phyloP scores from a whole-genome alignment of 1,140 invertebrate species.

The Triops longicaudatus region DNA sequence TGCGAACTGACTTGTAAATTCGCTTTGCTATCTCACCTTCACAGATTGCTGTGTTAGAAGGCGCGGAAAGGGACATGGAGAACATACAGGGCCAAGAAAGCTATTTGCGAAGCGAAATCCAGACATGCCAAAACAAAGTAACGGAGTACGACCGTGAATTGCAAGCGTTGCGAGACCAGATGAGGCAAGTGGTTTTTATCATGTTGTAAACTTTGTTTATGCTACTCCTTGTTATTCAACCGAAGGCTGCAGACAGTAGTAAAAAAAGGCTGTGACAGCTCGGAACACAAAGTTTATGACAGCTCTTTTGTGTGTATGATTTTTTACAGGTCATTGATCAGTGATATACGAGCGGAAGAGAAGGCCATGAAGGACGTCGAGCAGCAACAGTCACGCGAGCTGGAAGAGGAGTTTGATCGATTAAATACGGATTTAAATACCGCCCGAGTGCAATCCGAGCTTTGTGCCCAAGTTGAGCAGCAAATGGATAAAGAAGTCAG shows the following conservation, averaged over 20 bases:
- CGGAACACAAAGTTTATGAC: not conserved
- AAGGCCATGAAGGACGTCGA: not conserved
- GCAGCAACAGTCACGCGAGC: constrained; percentile 14
- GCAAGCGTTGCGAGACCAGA: not conserved
- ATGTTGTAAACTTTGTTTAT: too few species aligned
- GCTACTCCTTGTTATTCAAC: too few species aligned
- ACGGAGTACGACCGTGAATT: not conserved
- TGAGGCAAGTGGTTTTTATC: not conserved
- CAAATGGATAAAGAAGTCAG: constrained; percentile 18
- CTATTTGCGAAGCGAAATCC: not conserved
- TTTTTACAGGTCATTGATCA: constrained; percentile 10
- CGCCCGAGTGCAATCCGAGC: constrained; percentile 15
- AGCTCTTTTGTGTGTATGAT: not conserved
- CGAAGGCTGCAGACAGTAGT: too few species aligned
- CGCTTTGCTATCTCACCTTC: too few species aligned
- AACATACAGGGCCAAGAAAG: not conserved
- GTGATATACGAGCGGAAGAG: not conserved
- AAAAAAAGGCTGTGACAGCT: not conserved
- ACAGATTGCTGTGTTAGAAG: not conserved
- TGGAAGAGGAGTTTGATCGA: constrained; percentile 20
- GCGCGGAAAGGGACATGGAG: not conserved
- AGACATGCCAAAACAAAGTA: not conserved
- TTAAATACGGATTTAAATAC: constrained; percentile 17
- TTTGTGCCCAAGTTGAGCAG: constrained; percentile 18
- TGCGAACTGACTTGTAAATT: too few species aligned